Percentiles rank a stretch among this genome's conserved stretches.
Evolutionary conservation across 2,888 invertebrate genomes (phyloP).

Genomic region (Blastobasis lacticolella): DNA sequence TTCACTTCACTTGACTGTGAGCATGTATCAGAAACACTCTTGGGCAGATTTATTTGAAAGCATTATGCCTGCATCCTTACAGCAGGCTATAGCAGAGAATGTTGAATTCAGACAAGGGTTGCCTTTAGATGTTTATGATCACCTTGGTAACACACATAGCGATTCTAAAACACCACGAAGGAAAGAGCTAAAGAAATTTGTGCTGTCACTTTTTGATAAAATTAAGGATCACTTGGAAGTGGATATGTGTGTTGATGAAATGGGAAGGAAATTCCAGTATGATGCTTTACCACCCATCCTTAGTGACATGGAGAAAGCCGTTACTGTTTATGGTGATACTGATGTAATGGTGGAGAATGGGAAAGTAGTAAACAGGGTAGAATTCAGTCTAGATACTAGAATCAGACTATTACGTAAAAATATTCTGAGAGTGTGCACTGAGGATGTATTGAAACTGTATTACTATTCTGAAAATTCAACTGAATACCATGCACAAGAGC

Average conservation of each 20-base stretch:
- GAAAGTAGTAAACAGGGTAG: conserved; percentile 75
- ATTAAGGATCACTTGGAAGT: conserved; percentile 76
- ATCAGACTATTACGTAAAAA: conserved; percentile 74
- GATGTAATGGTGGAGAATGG: conserved; percentile 79
- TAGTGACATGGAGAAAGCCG: conserved; percentile 76
- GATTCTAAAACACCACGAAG: conserved; percentile 62
- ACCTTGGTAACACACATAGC: conserved; percentile 82
- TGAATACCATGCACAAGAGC: conserved; percentile 88
- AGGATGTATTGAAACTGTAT: conserved; percentile 80
- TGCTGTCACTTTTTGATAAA: conserved; percentile 73
- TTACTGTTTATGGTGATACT: conserved; percentile 83
- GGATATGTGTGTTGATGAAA: conserved; percentile 89
- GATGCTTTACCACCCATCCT: conserved; percentile 91
- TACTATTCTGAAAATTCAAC: conserved; percentile 89
- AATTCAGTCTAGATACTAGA: conserved; percentile 78
- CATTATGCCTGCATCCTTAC: conserved; percentile 83
- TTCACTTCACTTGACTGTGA: conserved; percentile 95
- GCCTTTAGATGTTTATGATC: conserved; percentile 83
- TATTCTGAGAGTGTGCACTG: conserved; percentile 77
- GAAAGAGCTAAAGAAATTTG: conserved; percentile 62
- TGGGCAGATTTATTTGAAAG: conserved; percentile 93
- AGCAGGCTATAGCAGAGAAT: conserved; percentile 80
- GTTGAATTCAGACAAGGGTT: conserved; percentile 84
- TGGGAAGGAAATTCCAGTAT: conserved; percentile 88
- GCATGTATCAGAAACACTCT: conserved; percentile 91